Evolutionary conservation across 2,113 vertebrate species (phyloP).

Genomic region (Percina caprodes): DNA sequence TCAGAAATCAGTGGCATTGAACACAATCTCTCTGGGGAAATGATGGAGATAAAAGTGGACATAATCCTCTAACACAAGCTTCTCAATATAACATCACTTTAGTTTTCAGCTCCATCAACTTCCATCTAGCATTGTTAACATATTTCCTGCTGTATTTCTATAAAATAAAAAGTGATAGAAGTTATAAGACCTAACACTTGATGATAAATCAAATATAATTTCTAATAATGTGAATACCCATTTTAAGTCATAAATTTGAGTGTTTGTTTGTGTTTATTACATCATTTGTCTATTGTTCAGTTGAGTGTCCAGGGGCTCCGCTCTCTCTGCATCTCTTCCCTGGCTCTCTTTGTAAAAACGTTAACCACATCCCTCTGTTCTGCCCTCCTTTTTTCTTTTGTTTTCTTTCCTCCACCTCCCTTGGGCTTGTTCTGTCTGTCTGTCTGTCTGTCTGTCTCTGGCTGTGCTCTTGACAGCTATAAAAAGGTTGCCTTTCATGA

Average conservation of each 20-base stretch:
- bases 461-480: constrained; percentile 93
- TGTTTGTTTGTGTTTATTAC: constrained; percentile 36
- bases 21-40: neutral
- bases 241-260: neutral
- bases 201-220: neutral
- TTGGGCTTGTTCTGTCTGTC: constrained; percentile 75
- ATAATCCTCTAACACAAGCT: neutral
- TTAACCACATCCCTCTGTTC: constrained; percentile 96
- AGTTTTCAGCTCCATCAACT: neutral
- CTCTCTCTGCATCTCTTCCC: constrained; percentile 46
- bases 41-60: neutral
- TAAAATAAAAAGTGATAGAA: neutral
- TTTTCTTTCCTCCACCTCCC: constrained; percentile 58
- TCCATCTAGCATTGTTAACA: neutral
- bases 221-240: neutral
- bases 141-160: constrained; percentile 1
- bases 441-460: constrained; percentile 87
- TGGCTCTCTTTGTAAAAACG: constrained; percentile 82
- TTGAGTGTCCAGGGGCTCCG: constrained; percentile 46
- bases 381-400: constrained; percentile 86
- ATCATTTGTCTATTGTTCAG: constrained; percentile 36
- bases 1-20: neutral
- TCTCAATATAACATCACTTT: neutral
- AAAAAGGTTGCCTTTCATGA: constrained; percentile 99
- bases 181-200: constrained; percentile 5